Base-by-base conservation (phyloP, 1,140 invertebrate species). In the Homalodisca vitripennis region DNA sequence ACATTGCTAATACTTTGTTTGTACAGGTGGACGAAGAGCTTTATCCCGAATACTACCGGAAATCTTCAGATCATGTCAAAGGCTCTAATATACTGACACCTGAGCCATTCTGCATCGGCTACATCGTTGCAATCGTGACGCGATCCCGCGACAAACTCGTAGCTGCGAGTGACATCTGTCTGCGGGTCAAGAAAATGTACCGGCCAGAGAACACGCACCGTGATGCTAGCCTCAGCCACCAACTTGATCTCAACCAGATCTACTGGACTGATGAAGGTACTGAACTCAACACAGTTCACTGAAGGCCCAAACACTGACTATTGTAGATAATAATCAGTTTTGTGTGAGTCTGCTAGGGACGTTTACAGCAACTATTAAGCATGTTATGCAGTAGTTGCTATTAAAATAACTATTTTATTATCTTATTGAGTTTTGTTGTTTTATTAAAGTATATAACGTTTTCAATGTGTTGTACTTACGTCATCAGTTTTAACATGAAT, bases 1-100 rank as follows among this genome's bases (percentile, higher is more conserved):
- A n/a, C 14, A 63, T 62, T 22, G 48, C 20, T 68, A 20, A 17
- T 10, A 68, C 17, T 60, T 3, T 67, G 13, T 64, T 69, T 69
- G 20, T 66, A 34, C 22, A 88, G 74, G 82, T 88, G 24, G 89
- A 93, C 79, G 89, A 92, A 78, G 83, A 87, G 24, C 78, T 87
- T 41, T 94, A 90, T 79, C 87, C 92, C 12, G 92, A 94, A 77
- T 87, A 85, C 70, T 94, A 94, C 77, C 83, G 92, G 57, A 92
- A 91, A 79, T 84, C 77, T 51, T 82, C 84, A 32, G 85, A 87
- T 66, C 85, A 88, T 74, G 81, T 89, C 20, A 88, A 91, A 74
- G 91, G 90, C 0, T 91, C 89, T 0, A 92, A 93, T 78, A 76
- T 83, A 17, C 85, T 88, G 70, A 89, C 90, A 0, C 88, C 89